Evolutionary conservation across 2,797 vertebrate genomes (phyloP).

Genomic region (Sarcophilus harrisii): DNA sequence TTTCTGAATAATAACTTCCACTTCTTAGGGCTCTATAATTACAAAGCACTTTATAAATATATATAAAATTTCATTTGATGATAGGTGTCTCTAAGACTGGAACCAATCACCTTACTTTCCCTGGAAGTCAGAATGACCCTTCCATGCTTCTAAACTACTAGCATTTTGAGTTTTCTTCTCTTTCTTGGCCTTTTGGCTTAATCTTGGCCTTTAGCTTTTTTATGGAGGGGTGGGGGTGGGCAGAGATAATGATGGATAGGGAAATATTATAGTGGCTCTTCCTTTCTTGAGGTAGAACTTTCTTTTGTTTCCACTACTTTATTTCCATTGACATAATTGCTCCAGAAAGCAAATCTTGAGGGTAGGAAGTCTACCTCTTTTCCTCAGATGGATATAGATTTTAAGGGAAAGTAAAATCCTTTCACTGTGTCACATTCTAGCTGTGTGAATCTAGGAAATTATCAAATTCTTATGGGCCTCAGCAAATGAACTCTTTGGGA

Average conservation of each 20-base stretch:
- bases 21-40: not conserved
- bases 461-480: not conserved
- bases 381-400: not conserved
- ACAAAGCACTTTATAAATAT: not conserved
- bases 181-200: constrained; percentile 14
- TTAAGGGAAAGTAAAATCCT: not conserved
- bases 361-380: not conserved
- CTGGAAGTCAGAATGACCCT: not conserved
- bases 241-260: not conserved
- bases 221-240: not conserved
- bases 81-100: not conserved
- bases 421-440: not conserved
- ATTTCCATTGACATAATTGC: not conserved
- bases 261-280: not conserved
- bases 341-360: not conserved
- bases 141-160: not conserved
- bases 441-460: not conserved
- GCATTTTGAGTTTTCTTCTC: not conserved
- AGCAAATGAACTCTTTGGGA: not conserved
- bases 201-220: not conserved
- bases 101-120: not conserved
- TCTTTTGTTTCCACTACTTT: not conserved
- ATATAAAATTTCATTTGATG: not conserved
- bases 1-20: not conserved
- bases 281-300: not conserved